These are phyloP conservation scores for Chymomyza fuscimana DNA, from an alignment of 2,888 invertebrate genomes.

Conservation along the genomic window DNA sequence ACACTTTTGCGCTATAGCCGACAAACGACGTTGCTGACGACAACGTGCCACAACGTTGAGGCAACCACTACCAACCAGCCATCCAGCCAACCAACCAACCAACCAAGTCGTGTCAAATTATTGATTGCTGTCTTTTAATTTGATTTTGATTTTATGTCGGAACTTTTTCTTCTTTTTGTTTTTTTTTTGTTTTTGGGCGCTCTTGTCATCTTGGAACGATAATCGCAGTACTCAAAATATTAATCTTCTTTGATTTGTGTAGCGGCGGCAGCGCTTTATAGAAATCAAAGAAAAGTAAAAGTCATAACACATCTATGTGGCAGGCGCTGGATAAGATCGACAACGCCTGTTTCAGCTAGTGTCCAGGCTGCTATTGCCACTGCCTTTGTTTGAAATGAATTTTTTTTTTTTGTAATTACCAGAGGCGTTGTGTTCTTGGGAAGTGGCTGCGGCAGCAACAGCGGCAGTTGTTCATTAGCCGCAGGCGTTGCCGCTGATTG, in stretches of 20 bases:
- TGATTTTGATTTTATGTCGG: conserved; percentile 52
- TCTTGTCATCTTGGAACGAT: conserved; percentile 59
- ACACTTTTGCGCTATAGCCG: conserved; percentile 28
- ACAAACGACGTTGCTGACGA: background rate
- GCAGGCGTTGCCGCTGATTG: conserved; percentile 75
- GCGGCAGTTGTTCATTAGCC: conserved; percentile 64
- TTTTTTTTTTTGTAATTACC: conserved; percentile 52
- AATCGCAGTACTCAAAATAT: conserved; percentile 40
- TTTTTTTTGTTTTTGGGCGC: conserved; percentile 12
- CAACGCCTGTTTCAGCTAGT: conserved; percentile 32
- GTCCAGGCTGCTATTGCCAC: conserved; percentile 17
- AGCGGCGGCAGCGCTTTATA: background rate
- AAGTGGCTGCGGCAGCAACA: conserved; percentile 48
- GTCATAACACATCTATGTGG: conserved; percentile 58
- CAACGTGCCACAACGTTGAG: background rate
- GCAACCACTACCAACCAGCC: background rate
- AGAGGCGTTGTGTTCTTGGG: conserved; percentile 32
- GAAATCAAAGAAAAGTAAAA: conserved; percentile 66
- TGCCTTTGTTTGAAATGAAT: conserved; percentile 60
- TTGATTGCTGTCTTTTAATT: conserved; percentile 66
- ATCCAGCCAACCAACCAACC: conserved; percentile 6
- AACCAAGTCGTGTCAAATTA: conserved; percentile 56
- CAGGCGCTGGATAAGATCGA: conserved; percentile 57
- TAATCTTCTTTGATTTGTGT: conserved; percentile 68
- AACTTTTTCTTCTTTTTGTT: conserved; percentile 25